Evolutionary conservation across 1,140 invertebrate genomes (phyloP).

Genomic region (Sitodiplosis mosellana): DNA sequence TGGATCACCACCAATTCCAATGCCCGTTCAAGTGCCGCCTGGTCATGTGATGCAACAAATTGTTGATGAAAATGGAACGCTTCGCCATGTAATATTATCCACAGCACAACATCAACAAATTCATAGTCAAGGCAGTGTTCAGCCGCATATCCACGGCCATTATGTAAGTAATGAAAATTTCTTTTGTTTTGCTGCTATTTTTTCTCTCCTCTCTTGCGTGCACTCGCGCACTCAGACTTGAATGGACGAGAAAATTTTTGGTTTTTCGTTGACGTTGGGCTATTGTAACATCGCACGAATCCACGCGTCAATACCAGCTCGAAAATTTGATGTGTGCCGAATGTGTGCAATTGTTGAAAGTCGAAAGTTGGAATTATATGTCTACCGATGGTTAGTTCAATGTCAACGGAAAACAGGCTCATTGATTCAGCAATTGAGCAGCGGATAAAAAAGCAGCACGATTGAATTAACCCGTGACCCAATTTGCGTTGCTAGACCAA

Average conservation of each 20-base stretch:
- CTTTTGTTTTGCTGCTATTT: not conserved
- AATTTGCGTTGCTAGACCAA: too few relatives aligned
- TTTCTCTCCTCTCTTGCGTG: not conserved
- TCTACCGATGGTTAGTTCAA: not conserved
- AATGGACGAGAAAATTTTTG: not conserved
- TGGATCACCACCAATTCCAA: conserved; percentile 52
- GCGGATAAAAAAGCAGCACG: not conserved
- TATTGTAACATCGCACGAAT: too few relatives aligned
- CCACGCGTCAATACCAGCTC: too few relatives aligned
- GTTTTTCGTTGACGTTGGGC: too few relatives aligned
- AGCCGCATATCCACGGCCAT: conserved; percentile 9
- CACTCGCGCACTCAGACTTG: not conserved
- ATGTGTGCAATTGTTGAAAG: too few relatives aligned
- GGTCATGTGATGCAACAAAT: conserved; percentile 80
- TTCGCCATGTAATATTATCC: conserved; percentile 69
- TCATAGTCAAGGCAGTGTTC: conserved; percentile 19
- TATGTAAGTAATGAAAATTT: conserved; percentile 3
- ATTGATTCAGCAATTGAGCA: not conserved
- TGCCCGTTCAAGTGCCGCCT: conserved; percentile 75
- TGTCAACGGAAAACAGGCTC: not conserved
- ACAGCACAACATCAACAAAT: conserved; percentile 43
- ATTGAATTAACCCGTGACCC: too few relatives aligned
- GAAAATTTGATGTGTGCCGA: too few relatives aligned
- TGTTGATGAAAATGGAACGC: conserved; percentile 68
- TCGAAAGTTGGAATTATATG: not conserved